These are phyloP conservation scores for Caenorhabditis tropicalis DNA, from an alignment of 1,140 invertebrate genomes.

Conservation along the genomic window DNA sequence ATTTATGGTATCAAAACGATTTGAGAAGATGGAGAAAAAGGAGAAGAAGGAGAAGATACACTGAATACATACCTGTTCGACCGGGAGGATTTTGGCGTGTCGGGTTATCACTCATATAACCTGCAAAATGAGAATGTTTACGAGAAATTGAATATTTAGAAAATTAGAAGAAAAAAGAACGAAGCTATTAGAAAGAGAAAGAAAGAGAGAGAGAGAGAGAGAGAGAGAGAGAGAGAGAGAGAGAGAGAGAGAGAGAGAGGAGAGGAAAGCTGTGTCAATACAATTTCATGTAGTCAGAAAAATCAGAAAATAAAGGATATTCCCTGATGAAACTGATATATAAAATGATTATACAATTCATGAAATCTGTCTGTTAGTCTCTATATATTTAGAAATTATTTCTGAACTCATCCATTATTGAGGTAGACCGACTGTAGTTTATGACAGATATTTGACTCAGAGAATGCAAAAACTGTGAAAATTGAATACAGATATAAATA, in stretches of 20 bases:
- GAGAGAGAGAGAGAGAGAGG: background rate
- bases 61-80: conserved; percentile 9
- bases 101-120: conserved; percentile 44
- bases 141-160: background rate
- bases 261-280: conserved; percentile 22
- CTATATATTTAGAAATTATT: too few relatives aligned
- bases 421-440: too few relatives aligned
- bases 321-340: too few relatives aligned
- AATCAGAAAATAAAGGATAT: too few relatives aligned
- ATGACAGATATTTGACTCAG: too few relatives aligned
- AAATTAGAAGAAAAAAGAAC: background rate
- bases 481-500: too few relatives aligned
- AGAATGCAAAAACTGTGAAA: too few relatives aligned
- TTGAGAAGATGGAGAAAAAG: background rate
- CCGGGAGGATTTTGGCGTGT: conserved; percentile 33
- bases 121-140: background rate
- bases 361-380: too few relatives aligned
- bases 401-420: too few relatives aligned
- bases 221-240: background rate
- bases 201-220: background rate
- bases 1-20: conserved; percentile 17
- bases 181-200: background rate
- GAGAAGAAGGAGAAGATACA: background rate
- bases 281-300: background rate
- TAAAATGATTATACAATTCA: too few relatives aligned